Evolutionary conservation across 2,797 vertebrate species (phyloP).

Genomic region (Rhinophrynus dorsalis): DNA sequence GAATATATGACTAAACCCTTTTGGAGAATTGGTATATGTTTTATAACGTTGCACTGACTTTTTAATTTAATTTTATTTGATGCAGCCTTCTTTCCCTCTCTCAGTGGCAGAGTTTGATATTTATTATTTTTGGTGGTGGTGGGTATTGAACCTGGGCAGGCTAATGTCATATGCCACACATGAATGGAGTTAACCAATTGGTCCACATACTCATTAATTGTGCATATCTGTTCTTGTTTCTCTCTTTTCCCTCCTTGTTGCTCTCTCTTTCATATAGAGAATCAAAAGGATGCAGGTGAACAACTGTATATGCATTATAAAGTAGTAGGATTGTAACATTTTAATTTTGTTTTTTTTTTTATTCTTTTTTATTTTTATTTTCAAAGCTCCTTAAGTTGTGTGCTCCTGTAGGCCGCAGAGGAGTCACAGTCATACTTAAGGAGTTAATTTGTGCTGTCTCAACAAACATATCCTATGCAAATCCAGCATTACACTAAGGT

Average conservation of each 20-base stretch:
- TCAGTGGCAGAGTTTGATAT: slow-evolving; percentile 64
- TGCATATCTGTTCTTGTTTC: slow-evolving; percentile 91
- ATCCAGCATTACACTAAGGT: slow-evolving; percentile 46
- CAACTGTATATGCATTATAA: slow-evolving; percentile 90
- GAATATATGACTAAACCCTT: slow-evolving; percentile 62
- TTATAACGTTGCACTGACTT: slow-evolving; percentile 56
- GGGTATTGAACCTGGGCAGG: slow-evolving; percentile 61
- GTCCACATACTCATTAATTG: slow-evolving; percentile 82
- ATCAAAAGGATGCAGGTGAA: slow-evolving; percentile 93
- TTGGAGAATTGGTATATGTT: slow-evolving; percentile 61
- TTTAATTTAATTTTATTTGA: slow-evolving; percentile 72
- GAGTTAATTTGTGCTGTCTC: slow-evolving; percentile 87
- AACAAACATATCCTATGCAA: slow-evolving; percentile 51
- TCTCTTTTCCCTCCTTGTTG: slow-evolving; percentile 77
- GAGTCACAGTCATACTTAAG: slow-evolving; percentile 77
- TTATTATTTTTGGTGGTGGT: slow-evolving; percentile 65
- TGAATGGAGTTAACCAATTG: slow-evolving; percentile 70
- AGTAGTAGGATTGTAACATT: slow-evolving; percentile 79
- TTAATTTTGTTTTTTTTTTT: slow-evolving; percentile 66
- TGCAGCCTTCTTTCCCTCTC: slow-evolving; percentile 68
- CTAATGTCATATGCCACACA: slow-evolving; percentile 72
- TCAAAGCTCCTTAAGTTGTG: slow-evolving; percentile 77
- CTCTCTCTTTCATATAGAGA: slow-evolving; percentile 90
- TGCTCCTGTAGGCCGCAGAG: slow-evolving; percentile 70
- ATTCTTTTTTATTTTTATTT: slow-evolving; percentile 70